These are phyloP conservation scores for Hemibagrus wyckioides DNA, from an alignment of 2,113 vertebrate genomes.

Conservation along the genomic window DNA sequence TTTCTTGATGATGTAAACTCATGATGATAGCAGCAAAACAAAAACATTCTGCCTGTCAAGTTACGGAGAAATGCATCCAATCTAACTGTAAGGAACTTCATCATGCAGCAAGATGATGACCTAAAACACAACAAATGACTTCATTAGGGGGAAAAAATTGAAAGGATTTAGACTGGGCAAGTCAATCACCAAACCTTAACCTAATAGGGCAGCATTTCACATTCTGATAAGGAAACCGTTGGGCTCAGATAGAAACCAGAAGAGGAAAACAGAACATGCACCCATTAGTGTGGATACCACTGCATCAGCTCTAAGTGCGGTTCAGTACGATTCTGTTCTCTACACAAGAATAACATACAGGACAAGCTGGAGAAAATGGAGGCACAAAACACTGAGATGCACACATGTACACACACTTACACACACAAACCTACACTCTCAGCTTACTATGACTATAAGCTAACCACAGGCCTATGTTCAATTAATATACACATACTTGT, in stretches of 20 bases:
- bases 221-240: background rate
- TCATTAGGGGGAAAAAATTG: too few species aligned
- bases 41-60: too few species aligned
- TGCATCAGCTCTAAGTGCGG: conserved; percentile 25
- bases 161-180: too few species aligned
- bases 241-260: conserved; percentile 5
- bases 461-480: background rate
- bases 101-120: too few species aligned
- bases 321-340: background rate
- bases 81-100: too few species aligned
- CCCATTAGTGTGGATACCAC: conserved; percentile 48
- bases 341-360: background rate
- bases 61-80: too few species aligned
- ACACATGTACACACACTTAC: conserved; percentile 4
- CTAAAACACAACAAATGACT: too few species aligned
- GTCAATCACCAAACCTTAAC: too few species aligned
- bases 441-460: background rate
- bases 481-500: background rate
- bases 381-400: background rate
- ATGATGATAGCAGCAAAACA: too few species aligned
- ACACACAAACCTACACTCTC: background rate
- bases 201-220: background rate
- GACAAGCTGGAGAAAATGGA: conserved; percentile 33
- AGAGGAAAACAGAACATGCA: conserved; percentile 39
- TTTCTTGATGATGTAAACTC: too few species aligned